Percentiles rank a stretch among this genome's conserved stretches.
phyloP scores from a whole-genome alignment of 1,140 invertebrate species.

The Glossosoma conforme region DNA sequence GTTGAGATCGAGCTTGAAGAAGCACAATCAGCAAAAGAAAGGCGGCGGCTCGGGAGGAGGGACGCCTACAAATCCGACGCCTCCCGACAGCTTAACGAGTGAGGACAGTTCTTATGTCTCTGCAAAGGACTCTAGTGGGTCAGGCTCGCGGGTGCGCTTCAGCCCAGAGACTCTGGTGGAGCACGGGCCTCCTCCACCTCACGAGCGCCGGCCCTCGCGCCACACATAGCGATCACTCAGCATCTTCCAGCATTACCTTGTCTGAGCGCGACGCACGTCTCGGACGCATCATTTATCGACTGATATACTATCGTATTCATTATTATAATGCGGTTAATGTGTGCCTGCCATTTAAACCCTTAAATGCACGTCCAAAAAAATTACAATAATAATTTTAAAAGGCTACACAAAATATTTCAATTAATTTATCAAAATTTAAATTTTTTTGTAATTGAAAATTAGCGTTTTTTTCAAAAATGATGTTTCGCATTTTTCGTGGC shows the following conservation, averaged over 20 bases:
- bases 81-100: constrained; percentile 76
- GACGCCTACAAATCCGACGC: constrained; percentile 81
- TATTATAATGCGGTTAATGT: too few species aligned
- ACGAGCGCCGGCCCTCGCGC: constrained; percentile 36
- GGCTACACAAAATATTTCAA: too few species aligned
- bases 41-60: constrained; percentile 59
- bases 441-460: too few species aligned
- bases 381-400: too few species aligned
- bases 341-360: too few species aligned
- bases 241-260: constrained; percentile 49
- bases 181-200: constrained; percentile 22
- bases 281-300: neutral
- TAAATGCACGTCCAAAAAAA: too few species aligned
- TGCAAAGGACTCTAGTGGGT: constrained; percentile 66
- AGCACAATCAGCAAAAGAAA: constrained; percentile 59
- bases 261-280: constrained; percentile 34
- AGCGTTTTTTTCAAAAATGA: too few species aligned
- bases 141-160: constrained; percentile 69
- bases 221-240: constrained; percentile 47
- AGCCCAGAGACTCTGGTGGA: constrained; percentile 66
- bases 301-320: too few species aligned
- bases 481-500: too few species aligned
- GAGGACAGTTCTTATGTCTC: constrained; percentile 82
- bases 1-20: constrained; percentile 70
- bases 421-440: too few species aligned